Base-by-base conservation (phyloP, 2,113 vertebrate species). In the Polyodon spathula region DNA sequence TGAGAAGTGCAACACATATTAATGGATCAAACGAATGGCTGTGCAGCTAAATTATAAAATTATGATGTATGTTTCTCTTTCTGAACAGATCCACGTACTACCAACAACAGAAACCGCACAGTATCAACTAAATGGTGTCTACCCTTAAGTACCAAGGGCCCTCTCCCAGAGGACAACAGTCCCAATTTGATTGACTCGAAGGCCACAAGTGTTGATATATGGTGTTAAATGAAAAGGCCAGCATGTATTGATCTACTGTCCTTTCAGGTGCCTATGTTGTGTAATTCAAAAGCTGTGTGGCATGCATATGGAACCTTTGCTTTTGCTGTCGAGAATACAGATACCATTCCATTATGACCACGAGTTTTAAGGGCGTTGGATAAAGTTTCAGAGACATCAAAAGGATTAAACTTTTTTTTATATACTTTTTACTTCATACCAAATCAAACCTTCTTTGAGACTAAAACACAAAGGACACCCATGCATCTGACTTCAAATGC, bases 311-410 rank as follows among this genome's bases (percentile, higher is more conserved):
- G 55, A 63, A 55, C 48, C 37, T 41, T 65, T n/a, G 12, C 15
- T 6, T 14, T 50, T 50, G 3, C 4, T 50, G 12, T 50, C 71
- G 57, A 27, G 41, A 63, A 27, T 56, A 56, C 51, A 60, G 71
- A 67, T 72, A 72, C 69, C 73, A 66, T 76, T 85, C 83, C 78
- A 61, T 63, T 65, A 79, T 80, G 83, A 81, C 77, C 83, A 76
- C 77, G 75, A 81, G 81, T 81, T 84, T 87, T 83, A 86, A 83
- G 81, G 81, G 80, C 79, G 79, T 76, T 76, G 73, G 71, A 78
- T 79, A 83, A 78, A 78, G 82, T 84, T 85, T 87, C 83, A 86
- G 81, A 78, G 75, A 86, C 86, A 84, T 88, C 86, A 88, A 87
- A 88, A 78, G 78, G 82, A 86, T 85, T 86, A 82, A 83, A 84